phyloP scores from a whole-genome alignment of 2,113 vertebrate genomes.

The Petrocephalus zakoni region DNA sequence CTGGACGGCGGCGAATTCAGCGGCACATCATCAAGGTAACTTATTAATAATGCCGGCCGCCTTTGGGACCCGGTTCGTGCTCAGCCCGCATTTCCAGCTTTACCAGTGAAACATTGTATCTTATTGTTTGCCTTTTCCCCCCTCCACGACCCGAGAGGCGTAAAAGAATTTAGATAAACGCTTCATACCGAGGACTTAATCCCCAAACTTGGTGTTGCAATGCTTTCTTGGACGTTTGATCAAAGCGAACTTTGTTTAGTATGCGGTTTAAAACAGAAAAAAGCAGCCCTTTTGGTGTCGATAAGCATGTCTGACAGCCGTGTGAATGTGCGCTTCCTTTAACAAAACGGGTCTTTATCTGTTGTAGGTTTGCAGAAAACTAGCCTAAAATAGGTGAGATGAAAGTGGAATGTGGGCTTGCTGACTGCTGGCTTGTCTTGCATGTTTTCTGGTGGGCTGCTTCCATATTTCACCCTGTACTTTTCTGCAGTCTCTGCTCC shows the following conservation, averaged over 20 bases:
- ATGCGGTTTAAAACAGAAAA: background rate
- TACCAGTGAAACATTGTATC: background rate
- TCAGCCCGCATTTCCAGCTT: background rate
- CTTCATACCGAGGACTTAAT: background rate
- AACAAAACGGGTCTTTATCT: background rate
- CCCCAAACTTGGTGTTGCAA: background rate
- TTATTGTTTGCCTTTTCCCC: background rate
- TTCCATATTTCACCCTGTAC: background rate
- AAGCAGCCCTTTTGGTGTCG: background rate
- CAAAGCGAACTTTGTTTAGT: background rate
- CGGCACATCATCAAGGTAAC: constrained; percentile 81
- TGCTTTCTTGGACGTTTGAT: background rate
- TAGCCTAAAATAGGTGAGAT: background rate
- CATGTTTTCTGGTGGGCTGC: background rate
- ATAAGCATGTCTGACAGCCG: background rate
- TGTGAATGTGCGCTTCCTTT: background rate
- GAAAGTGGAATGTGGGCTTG: background rate
- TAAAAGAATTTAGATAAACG: background rate
- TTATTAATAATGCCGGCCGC: background rate
- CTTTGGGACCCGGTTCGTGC: background rate
- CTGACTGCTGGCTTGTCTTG: background rate
- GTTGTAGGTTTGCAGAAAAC: background rate
- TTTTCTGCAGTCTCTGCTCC: background rate
- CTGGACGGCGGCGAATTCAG: constrained; percentile 87
- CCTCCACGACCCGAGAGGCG: background rate